A percentile compares a stretch with the other conserved stretches of the same genome.
phyloP scores from a whole-genome alignment of 2,888 invertebrate genomes.

The Bombyx huttoni region DNA sequence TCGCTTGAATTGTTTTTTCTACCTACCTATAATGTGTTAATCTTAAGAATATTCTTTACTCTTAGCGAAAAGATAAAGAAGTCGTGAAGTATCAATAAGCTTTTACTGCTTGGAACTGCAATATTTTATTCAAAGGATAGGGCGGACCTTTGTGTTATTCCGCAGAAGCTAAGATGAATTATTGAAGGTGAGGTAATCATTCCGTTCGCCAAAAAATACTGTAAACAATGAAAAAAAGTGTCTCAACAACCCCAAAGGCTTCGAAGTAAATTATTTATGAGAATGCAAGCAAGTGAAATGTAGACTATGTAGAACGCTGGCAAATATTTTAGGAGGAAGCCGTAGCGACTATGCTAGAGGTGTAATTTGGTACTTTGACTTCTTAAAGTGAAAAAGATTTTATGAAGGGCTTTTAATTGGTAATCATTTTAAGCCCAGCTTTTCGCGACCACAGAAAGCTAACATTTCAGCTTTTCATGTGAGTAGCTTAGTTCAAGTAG shows the following conservation, averaged over 20 bases:
- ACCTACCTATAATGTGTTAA: no score
- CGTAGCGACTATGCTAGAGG: background rate
- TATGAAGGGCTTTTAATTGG: no score
- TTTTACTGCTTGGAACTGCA: conserved; percentile 5
- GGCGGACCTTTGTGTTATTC: conserved; percentile 55
- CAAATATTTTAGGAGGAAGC: background rate
- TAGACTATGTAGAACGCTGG: background rate
- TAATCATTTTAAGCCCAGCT: no score
- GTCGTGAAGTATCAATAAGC: conserved; percentile 4
- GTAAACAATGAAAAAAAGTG: conserved; percentile 36
- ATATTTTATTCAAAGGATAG: conserved; percentile 60
- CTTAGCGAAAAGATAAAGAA: conserved; percentile 2
- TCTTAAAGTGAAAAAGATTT: no score
- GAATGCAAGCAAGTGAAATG: conserved; percentile 21
- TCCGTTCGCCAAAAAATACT: conserved; percentile 45
- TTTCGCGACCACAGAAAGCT: no score
- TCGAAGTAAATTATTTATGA: conserved; percentile 29
- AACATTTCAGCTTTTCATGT: no score
- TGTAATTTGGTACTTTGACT: background rate
- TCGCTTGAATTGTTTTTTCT: no score
- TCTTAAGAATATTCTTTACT: background rate
- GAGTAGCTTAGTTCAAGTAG: no score
- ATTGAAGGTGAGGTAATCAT: conserved; percentile 55
- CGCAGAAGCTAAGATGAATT: conserved; percentile 54
- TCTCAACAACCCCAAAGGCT: conserved; percentile 30